Conservation (phyloP, 1,140 invertebrate genomes). For the Bilobella aurantiaca region DNA sequence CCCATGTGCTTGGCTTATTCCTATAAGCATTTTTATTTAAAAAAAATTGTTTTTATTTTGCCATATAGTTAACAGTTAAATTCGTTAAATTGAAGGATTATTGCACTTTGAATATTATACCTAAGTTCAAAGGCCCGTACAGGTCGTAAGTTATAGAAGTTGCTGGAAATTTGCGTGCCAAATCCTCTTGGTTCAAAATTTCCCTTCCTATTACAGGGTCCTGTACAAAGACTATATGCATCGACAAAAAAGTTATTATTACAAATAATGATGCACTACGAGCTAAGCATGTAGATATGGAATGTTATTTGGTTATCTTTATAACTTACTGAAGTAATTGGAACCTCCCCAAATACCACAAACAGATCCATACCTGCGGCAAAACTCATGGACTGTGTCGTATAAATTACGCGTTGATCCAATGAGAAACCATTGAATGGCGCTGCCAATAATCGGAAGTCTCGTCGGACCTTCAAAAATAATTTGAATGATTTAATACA, state of each 20-base stretch:
- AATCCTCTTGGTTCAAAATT: conserved; percentile 14
- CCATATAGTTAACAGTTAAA: neutral
- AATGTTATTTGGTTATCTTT: neutral
- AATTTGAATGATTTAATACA: neutral
- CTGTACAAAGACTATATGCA: conserved; percentile 13
- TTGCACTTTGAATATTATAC: neutral
- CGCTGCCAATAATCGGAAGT: conserved; percentile 11
- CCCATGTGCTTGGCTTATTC: conserved; percentile 18
- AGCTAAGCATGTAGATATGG: neutral
- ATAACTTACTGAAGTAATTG: conserved; percentile 12
- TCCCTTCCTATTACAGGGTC: conserved; percentile 14
- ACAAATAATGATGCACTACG: neutral
- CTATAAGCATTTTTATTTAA: neutral
- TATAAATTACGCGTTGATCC: neutral
- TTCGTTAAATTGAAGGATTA: neutral
- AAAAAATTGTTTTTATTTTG: neutral
- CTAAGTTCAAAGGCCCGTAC: conserved; percentile 11
- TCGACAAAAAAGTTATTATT: too few relatives aligned
- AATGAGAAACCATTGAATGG: neutral
- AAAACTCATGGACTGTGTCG: neutral
- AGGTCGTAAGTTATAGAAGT: conserved; percentile 13
- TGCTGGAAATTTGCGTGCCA: conserved; percentile 6
- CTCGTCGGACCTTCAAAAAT: neutral
- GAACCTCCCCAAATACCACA: conserved; percentile 13
- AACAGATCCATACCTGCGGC: conserved; percentile 8